Evolutionary conservation across 2,888 invertebrate genomes (phyloP).

Genomic region (Nezara viridula): DNA sequence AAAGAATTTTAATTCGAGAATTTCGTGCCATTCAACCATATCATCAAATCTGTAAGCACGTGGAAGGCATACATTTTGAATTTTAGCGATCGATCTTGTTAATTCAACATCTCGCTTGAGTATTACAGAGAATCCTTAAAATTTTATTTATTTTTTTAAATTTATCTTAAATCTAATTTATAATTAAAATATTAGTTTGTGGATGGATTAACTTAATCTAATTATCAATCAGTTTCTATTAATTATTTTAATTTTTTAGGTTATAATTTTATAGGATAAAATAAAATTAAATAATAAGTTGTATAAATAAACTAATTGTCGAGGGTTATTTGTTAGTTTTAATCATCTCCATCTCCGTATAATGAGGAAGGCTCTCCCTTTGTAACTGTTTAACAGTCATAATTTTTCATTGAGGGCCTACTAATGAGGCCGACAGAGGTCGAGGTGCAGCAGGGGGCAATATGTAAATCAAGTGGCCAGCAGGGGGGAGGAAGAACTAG

Average conservation of each 20-base stretch:
- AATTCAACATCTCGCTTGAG: no score
- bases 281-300: no score
- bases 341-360: neutral
- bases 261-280: no score
- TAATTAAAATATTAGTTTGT: neutral
- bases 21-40: no score
- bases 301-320: neutral
- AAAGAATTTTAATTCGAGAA: no score
- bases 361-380: neutral
- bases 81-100: no score
- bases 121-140: neutral
- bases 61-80: no score
- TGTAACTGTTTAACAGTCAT: slow-evolving; percentile 5
- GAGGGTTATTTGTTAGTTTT: neutral
- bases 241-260: no score
- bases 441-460: slow-evolving; percentile 6
- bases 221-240: no score
- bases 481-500: neutral
- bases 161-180: no score
- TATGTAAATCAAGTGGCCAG: neutral
- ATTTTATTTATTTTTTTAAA: neutral
- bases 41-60: no score
- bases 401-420: slow-evolving; percentile 6
- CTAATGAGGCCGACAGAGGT: neutral
- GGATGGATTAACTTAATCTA: no score